Evolutionary conservation across 2,888 invertebrate species (phyloP).

Genomic region (Oligia latruncula): DNA sequence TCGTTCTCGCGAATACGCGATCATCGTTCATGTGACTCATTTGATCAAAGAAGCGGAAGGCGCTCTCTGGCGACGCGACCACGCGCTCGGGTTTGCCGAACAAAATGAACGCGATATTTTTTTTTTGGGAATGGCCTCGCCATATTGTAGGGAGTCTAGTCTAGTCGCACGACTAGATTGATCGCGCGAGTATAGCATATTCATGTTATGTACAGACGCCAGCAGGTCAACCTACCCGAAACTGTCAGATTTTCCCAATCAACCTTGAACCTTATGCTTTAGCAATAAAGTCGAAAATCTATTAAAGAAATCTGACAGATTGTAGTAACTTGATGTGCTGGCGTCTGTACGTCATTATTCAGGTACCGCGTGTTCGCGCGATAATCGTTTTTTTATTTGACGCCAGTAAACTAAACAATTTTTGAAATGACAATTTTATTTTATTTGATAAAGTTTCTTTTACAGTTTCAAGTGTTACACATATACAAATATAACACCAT

Average conservation of each 20-base stretch:
- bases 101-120: not conserved
- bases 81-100: not conserved
- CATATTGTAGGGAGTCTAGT: too few species aligned
- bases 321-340: too few species aligned
- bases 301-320: too few species aligned
- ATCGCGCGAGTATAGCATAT: not conserved
- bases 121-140: too few species aligned
- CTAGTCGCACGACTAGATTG: conserved; percentile 1
- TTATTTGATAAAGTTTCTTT: conserved; percentile 29
- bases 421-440: conserved; percentile 17
- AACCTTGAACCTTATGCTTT: too few species aligned
- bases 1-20: not conserved
- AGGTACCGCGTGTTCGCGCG: not conserved
- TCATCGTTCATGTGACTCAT: not conserved
- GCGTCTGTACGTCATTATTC: not conserved
- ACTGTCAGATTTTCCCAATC: too few species aligned
- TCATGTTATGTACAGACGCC: not conserved
- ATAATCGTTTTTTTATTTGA: not conserved
- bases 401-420: not conserved
- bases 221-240: too few species aligned
- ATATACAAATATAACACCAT: conserved; percentile 14
- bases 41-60: too few species aligned
- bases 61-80: too few species aligned
- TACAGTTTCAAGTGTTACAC: conserved; percentile 19
- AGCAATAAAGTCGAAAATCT: too few species aligned